These are phyloP conservation scores for Rhagologus leucostigma DNA, from an alignment of 2,113 vertebrate genomes.

Conservation along the genomic window DNA sequence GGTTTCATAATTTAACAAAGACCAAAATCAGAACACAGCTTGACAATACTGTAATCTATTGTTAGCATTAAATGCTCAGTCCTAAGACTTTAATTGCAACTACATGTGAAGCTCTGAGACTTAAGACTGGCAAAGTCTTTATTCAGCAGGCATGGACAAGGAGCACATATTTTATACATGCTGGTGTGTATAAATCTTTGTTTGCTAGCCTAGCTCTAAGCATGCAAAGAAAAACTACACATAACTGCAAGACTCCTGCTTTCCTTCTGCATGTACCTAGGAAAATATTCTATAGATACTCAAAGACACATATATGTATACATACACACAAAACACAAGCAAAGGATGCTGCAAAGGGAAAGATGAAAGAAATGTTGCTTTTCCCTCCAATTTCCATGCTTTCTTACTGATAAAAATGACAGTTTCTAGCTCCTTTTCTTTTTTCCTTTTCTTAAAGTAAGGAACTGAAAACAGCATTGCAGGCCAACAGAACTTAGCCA, in stretches of 20 bases:
- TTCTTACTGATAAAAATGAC: background rate
- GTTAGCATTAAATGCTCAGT: constrained; percentile 53
- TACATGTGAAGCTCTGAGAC: constrained; percentile 32
- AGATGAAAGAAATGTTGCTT: background rate
- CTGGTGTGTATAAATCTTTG: constrained; percentile 55
- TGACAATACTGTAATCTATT: constrained; percentile 38
- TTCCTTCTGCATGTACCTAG: background rate
- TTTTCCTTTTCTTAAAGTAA: background rate
- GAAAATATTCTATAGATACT: background rate
- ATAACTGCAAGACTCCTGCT: background rate
- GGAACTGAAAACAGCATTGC: background rate
- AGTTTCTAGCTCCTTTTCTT: background rate
- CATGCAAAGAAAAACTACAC: background rate
- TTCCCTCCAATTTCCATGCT: background rate
- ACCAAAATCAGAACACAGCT: constrained; percentile 19
- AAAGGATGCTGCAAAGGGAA: background rate
- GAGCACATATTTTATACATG: constrained; percentile 69
- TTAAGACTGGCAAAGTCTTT: constrained; percentile 26
- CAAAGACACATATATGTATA: background rate
- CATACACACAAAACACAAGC: background rate
- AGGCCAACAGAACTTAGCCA: background rate
- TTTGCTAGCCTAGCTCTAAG: constrained; percentile 25
- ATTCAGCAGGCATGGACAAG: constrained; percentile 69
- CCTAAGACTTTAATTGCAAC: constrained; percentile 72
- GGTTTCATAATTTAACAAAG: background rate